Percentiles rank a stretch among this genome's conserved stretches.
These are phyloP conservation scores for Gobiocypris rarus DNA, from an alignment of 2,113 vertebrate genomes.

Conservation along the genomic window DNA sequence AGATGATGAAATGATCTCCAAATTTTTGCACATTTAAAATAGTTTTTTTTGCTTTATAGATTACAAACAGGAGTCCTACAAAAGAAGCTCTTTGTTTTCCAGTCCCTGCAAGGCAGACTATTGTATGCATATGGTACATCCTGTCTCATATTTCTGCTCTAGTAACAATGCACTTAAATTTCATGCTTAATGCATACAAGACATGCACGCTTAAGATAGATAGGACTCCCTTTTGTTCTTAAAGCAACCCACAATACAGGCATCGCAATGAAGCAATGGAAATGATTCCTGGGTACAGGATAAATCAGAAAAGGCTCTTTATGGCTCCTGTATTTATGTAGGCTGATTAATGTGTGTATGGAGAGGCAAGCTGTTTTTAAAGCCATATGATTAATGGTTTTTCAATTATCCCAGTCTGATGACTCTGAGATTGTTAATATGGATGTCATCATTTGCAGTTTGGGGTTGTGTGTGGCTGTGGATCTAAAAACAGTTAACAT, in stretches of 20 bases:
- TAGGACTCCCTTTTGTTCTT: slow-evolving; percentile 34
- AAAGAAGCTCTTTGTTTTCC: neutral
- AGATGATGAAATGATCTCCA: neutral
- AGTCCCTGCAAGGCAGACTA: neutral
- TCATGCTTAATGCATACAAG: slow-evolving; percentile 51
- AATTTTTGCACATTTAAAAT: neutral
- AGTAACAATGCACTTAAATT: slow-evolving; percentile 42
- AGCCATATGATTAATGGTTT: slow-evolving; percentile 50
- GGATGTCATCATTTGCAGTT: slow-evolving; percentile 39
- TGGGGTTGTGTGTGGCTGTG: neutral
- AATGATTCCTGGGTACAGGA: slow-evolving; percentile 25
- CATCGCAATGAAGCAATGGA: slow-evolving; percentile 38
- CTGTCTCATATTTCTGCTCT: slow-evolving; percentile 42
- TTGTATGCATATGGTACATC: slow-evolving; percentile 18
- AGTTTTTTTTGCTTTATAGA: neutral
- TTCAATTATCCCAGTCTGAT: slow-evolving; percentile 58
- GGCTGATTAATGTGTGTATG: slow-evolving; percentile 53
- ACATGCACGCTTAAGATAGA: slow-evolving; percentile 5
- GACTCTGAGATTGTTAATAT: slow-evolving; percentile 38
- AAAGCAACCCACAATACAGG: neutral
- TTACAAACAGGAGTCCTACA: neutral
- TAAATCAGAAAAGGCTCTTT: slow-evolving; percentile 48
- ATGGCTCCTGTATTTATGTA: slow-evolving; percentile 55
- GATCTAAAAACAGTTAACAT: neutral
- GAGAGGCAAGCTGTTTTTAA: slow-evolving; percentile 40